Conservation (phyloP, 1,140 invertebrate species). For the Pteromalus puparum region DNA sequence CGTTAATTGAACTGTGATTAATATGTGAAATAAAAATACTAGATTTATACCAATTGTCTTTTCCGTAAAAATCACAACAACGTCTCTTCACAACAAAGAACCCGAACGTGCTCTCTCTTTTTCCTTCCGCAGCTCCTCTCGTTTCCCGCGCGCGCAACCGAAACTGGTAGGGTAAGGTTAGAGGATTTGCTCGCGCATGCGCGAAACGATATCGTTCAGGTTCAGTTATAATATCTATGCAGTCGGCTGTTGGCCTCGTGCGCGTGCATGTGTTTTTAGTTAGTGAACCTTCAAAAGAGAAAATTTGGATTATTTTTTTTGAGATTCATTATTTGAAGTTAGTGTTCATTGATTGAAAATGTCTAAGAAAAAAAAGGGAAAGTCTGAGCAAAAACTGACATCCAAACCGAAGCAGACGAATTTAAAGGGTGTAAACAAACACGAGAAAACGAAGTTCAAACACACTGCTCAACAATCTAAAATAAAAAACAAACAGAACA, state of each 20-base stretch:
- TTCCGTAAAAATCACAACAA: not conserved
- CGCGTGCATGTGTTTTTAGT: not conserved
- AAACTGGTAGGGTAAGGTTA: slow-evolving; percentile 14
- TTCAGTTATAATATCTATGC: too few relatives aligned
- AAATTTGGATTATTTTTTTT: not conserved
- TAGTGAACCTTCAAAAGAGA: not conserved
- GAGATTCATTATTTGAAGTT: not conserved
- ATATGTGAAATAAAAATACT: slow-evolving; percentile 37
- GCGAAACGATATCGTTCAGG: not conserved
- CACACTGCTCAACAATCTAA: not conserved
- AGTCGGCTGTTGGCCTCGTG: not conserved
- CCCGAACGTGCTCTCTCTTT: slow-evolving; percentile 2
- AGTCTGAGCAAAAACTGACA: slow-evolving; percentile 16
- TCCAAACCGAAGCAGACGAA: slow-evolving; percentile 9
- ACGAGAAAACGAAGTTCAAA: not conserved
- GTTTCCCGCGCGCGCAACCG: slow-evolving; percentile 38
- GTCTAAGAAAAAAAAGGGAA: slow-evolving; percentile 46
- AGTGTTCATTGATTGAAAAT: slow-evolving; percentile 20
- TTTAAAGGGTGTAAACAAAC: slow-evolving; percentile 21
- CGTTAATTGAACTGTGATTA: slow-evolving; percentile 24
- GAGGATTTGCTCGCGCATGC: not conserved
- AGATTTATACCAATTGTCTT: not conserved
- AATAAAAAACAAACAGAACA: slow-evolving; percentile 36
- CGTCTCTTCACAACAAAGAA: not conserved
- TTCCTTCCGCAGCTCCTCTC: too few relatives aligned